Evolutionary conservation across 2,113 vertebrate genomes (phyloP).

Genomic region (Malurus alboscapulatus): DNA sequence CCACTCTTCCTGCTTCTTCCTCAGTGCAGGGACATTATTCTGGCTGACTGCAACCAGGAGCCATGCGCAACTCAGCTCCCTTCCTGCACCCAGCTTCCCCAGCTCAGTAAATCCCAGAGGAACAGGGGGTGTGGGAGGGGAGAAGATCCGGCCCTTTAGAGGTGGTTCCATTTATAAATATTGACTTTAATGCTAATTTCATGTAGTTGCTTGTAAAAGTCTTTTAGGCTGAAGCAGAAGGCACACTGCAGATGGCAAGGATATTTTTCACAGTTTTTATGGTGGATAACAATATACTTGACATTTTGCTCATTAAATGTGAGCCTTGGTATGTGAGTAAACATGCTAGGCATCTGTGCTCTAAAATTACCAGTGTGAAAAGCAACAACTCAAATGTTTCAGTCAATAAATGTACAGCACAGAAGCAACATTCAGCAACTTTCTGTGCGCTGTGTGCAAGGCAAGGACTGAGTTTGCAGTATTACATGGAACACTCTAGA

Average conservation of each 20-base stretch:
- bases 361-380: conserved; percentile 74
- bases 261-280: conserved; percentile 78
- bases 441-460: conserved; percentile 38
- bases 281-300: conserved; percentile 77
- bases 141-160: conserved; percentile 38
- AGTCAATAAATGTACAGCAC: conserved; percentile 73
- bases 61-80: not conserved
- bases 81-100: conserved; percentile 6
- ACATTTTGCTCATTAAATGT: conserved; percentile 78
- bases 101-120: conserved; percentile 29
- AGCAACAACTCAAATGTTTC: conserved; percentile 70
- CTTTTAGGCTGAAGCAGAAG: conserved; percentile 71
- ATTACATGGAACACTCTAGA: conserved; percentile 54
- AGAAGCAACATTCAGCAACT: conserved; percentile 68
- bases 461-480: conserved; percentile 6
- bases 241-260: conserved; percentile 72
- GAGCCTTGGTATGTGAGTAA: conserved; percentile 74
- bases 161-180: conserved; percentile 54
- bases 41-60: not conserved
- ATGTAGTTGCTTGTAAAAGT: conserved; percentile 62
- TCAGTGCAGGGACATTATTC: not conserved
- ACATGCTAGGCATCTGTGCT: conserved; percentile 69
- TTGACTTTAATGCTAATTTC: conserved; percentile 63
- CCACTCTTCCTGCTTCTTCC: not conserved
- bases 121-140: conserved; percentile 27